Conservation (phyloP, 2,888 invertebrate genomes). For the Entomobrya multifasciata region DNA sequence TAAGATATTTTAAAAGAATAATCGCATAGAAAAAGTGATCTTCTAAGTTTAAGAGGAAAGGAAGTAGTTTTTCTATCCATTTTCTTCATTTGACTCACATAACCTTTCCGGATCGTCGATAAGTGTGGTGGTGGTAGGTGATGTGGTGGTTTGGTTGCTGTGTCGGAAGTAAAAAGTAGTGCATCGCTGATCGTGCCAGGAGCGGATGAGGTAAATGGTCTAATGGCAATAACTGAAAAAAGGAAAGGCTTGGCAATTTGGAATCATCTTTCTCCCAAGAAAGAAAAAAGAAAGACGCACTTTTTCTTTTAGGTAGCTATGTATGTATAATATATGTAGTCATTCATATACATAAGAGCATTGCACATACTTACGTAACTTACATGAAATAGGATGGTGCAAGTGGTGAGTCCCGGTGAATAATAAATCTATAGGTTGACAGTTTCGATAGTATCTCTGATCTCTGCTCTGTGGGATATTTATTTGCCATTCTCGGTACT, state of each 20-base stretch:
- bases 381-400: conserved; percentile 31
- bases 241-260: conserved; percentile 64
- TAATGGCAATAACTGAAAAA: conserved; percentile 49
- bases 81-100: conserved; percentile 56
- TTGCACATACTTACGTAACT: too few relatives aligned
- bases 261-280: conserved; percentile 59
- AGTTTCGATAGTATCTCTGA: conserved; percentile 77
- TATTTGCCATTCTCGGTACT: conserved; percentile 72
- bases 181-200: neutral
- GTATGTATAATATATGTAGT: neutral
- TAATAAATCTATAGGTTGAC: conserved; percentile 77
- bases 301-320: neutral
- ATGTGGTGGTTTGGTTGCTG: conserved; percentile 5
- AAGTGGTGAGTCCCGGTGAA: conserved; percentile 60
- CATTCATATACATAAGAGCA: too few relatives aligned
- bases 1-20: conserved; percentile 11
- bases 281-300: neutral
- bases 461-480: conserved; percentile 77
- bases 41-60: neutral
- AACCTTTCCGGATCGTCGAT: conserved; percentile 55
- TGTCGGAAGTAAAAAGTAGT: conserved; percentile 18
- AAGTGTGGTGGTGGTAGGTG: conserved; percentile 32
- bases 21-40: neutral
- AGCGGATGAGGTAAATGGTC: conserved; percentile 39
- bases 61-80: conserved; percentile 14